Evolutionary conservation across 2,797 vertebrate species (phyloP).

Genomic region (Pseudochirops cupreus): DNA sequence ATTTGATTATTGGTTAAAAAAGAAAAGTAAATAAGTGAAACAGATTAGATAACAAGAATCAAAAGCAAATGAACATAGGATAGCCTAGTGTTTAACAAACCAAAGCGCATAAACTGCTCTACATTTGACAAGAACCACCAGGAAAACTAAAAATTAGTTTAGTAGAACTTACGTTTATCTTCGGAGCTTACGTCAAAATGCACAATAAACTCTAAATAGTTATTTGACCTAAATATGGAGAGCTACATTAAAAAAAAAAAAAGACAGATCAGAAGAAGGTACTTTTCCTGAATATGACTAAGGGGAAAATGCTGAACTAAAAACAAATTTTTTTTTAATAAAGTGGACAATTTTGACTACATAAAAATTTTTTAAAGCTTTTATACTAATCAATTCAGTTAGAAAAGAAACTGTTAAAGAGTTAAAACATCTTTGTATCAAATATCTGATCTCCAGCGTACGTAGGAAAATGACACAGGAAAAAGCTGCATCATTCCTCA

Average conservation of each 20-base stretch:
- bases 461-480: background rate
- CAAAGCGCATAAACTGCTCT: background rate
- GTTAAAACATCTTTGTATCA: background rate
- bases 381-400: too few relatives aligned
- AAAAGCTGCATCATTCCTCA: background rate
- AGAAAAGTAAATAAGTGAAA: background rate
- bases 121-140: background rate
- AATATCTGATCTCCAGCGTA: background rate
- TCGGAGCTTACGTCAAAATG: background rate
- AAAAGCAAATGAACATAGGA: background rate
- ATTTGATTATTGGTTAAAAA: background rate
- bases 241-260: background rate
- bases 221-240: background rate
- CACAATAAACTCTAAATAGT: background rate
- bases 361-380: background rate
- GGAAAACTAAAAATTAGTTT: background rate
- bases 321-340: background rate
- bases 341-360: background rate
- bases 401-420: too few relatives aligned
- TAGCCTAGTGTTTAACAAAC: background rate
- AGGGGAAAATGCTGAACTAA: background rate
- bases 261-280: background rate
- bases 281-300: background rate
- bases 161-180: background rate
- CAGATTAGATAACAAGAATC: background rate